These are phyloP conservation scores for Pagrus major DNA, from an alignment of 2,113 vertebrate genomes.

Conservation along the genomic window DNA sequence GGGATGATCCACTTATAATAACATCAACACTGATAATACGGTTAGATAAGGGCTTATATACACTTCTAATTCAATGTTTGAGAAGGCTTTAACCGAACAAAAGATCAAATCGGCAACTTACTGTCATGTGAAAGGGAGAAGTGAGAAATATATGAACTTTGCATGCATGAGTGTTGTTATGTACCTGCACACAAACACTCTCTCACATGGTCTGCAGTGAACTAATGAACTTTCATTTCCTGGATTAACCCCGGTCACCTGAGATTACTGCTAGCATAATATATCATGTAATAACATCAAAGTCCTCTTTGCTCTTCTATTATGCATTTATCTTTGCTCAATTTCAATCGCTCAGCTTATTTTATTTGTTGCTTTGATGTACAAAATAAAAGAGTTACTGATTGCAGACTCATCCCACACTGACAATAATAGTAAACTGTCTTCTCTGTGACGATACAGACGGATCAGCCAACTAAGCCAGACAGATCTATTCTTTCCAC, in stretches of 20 bases:
- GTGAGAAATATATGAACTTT: neutral
- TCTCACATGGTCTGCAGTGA: neutral
- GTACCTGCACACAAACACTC: neutral
- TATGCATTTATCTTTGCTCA: neutral
- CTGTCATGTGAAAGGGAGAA: neutral
- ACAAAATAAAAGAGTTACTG: neutral
- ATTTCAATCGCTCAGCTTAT: neutral
- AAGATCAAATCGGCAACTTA: neutral
- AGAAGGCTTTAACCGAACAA: neutral
- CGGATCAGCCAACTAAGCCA: slow-evolving; percentile 24
- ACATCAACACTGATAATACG: neutral
- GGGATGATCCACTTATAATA: neutral
- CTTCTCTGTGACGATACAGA: slow-evolving; percentile 4
- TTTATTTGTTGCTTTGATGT: neutral
- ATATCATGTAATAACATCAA: slow-evolving; percentile 9
- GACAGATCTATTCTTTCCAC: slow-evolving; percentile 49
- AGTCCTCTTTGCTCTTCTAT: neutral
- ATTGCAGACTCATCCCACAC: neutral
- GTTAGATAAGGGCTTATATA: neutral
- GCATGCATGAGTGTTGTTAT: neutral
- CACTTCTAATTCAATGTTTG: neutral
- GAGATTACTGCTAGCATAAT: slow-evolving; percentile 32
- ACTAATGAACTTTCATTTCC: slow-evolving; percentile 36
- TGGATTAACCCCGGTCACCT: slow-evolving; percentile 50
- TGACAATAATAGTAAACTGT: slow-evolving; percentile 7